Base-by-base conservation (phyloP, 2,113 vertebrate species). In the Thryonomys swinderianus region DNA sequence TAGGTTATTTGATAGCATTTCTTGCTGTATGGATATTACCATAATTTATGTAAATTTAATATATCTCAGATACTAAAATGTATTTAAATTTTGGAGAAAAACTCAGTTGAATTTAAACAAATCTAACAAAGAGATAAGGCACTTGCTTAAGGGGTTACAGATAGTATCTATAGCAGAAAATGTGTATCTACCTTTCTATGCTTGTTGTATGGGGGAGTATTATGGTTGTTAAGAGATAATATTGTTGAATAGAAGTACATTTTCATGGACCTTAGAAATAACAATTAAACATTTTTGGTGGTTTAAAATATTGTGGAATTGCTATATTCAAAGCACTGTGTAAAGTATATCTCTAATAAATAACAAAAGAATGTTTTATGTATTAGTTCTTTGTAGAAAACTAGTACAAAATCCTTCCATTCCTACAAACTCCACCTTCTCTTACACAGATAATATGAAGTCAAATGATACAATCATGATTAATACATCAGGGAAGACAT, bases 231-330 rank as follows among this genome's bases (percentile, higher is more conserved):
- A 51, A 91, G 73, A 85, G 34, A 96, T 30, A 8, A 10, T 76
- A 59, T 85, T n/a, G 71, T 79, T 27, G 87, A 87, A 76, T 87
- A 32, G 21, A 92, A 37, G n/a, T 42, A 76, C 34, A 40, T 59
- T 84, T 20, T 84, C 18, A 17, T 66, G 48, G 69, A 94, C 18
- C 32, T 90, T 93, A 88, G 62, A 79, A 86, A 90, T 88, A 92
- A 94, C 83, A 90, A 42, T 34, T 42, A 84, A 74, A 9, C n/a
- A 61, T 59, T 92, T 93, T 76, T 78, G n/a, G 8, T 42, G 18
- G 66, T 78, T 90, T 90, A 61, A 88, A 94, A 48, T 37, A 74
- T 48, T 90, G 14, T 84, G 27, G n/a, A 82, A 17, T 51, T 80
- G 17, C 25, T 66, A 42, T 62, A 2, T 74, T 67, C 27, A 81